Conservation (phyloP, 2,113 vertebrate genomes). For the Cyanocitta stelleri region DNA sequence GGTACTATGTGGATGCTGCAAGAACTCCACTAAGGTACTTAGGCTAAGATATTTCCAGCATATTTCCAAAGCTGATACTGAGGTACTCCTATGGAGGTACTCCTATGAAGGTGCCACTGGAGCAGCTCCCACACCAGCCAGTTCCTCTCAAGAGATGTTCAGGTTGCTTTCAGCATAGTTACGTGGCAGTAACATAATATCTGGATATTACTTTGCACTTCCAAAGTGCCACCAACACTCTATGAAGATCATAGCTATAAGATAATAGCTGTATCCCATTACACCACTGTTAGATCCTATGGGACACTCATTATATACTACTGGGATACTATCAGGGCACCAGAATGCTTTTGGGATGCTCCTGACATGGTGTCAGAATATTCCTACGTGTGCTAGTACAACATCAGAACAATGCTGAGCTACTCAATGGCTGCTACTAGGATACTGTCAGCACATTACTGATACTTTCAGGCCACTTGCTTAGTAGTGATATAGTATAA, state of each 20-base stretch:
- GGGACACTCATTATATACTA: background rate
- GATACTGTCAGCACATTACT: background rate
- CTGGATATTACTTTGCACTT: background rate
- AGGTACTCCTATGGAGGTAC: rapidly evolving
- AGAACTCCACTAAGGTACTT: rapidly evolving
- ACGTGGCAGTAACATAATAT: rapidly evolving
- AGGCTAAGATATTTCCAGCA: background rate
- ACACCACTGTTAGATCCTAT: background rate
- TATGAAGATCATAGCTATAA: background rate
- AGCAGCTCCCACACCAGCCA: background rate
- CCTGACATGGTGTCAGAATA: background rate
- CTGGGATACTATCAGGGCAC: background rate
- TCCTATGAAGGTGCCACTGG: rapidly evolving
- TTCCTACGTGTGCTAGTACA: background rate
- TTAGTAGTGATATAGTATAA: background rate
- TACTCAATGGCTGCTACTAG: background rate
- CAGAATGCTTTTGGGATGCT: background rate
- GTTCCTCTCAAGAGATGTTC: background rate
- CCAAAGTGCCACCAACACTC: background rate
- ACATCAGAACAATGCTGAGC: background rate
- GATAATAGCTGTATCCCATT: rapidly evolving
- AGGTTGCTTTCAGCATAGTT: background rate
- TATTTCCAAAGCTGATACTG: background rate
- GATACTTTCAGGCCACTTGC: background rate
- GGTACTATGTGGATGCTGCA: background rate